These are phyloP conservation scores for Condylura cristata DNA, from an alignment of 2,113 vertebrate genomes.

Conservation along the genomic window DNA sequence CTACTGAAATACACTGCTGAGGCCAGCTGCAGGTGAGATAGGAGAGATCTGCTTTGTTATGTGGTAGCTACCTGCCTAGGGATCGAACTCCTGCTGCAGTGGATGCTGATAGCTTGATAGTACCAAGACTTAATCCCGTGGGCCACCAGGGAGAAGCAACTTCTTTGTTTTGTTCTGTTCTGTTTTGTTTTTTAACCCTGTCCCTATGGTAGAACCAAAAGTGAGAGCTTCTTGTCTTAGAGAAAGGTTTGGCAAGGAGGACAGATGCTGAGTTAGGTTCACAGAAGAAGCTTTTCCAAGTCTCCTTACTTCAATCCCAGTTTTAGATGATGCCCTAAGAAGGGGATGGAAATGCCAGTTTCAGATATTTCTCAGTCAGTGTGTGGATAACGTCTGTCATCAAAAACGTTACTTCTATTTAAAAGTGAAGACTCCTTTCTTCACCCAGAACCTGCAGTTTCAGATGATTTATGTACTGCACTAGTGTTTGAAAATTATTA, in stretches of 20 bases:
- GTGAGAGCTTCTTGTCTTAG: background rate
- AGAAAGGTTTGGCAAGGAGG: background rate
- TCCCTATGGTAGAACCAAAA: background rate
- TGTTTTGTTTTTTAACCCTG: too few relatives aligned
- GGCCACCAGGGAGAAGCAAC: too few relatives aligned
- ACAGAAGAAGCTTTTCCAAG: background rate
- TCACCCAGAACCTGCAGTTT: background rate
- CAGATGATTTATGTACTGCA: background rate
- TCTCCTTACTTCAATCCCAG: background rate
- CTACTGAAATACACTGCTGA: too few relatives aligned
- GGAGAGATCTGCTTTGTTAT: too few relatives aligned
- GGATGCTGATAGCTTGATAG: too few relatives aligned
- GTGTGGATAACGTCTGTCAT: background rate
- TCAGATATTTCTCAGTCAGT: constrained; percentile 9
- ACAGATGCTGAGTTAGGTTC: background rate
- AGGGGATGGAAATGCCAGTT: background rate
- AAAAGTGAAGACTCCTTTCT: background rate
- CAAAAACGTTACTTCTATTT: background rate
- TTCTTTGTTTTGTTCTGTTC: too few relatives aligned
- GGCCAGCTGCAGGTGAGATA: too few relatives aligned
- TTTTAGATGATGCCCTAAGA: background rate
- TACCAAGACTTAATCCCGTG: too few relatives aligned
- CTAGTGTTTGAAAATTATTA: background rate
- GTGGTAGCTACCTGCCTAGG: too few relatives aligned
- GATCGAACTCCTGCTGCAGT: too few relatives aligned